Conservation (phyloP, 2,888 invertebrate species). For the Dusona sp. region DNA sequence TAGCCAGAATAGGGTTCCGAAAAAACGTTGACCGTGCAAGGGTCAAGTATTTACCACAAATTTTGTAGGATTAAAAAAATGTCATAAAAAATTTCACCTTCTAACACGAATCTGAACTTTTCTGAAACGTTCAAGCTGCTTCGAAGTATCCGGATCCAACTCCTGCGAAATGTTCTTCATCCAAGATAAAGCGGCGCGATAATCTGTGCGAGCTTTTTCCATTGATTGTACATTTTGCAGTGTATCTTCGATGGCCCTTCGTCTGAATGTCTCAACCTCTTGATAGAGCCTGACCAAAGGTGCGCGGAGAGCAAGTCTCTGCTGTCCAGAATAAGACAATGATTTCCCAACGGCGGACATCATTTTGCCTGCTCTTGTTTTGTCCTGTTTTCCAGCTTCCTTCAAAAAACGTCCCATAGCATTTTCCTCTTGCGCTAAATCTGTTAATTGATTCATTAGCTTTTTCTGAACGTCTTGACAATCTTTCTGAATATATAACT, state of each 20-base stretch:
- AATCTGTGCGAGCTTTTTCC: conserved; percentile 98
- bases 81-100: conserved; percentile 84
- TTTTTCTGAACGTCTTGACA: neutral
- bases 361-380: conserved; percentile 93
- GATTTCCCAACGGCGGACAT: conserved; percentile 94
- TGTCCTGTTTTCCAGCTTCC: conserved; percentile 95
- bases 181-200: conserved; percentile 97
- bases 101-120: conserved; percentile 94
- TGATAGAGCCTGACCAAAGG: conserved; percentile 96
- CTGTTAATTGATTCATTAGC: conserved; percentile 79
- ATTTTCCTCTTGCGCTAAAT: conserved; percentile 98
- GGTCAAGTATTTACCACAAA: too few relatives aligned
- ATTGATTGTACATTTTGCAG: conserved; percentile 95
- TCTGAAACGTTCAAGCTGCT: conserved; percentile 97
- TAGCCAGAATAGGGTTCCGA: too few relatives aligned
- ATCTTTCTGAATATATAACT: neutral
- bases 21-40: too few relatives aligned
- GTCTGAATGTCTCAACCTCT: conserved; percentile 98
- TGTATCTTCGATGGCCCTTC: conserved; percentile 97
- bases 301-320: conserved; percentile 93
- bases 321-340: conserved; percentile 95
- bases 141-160: conserved; percentile 98
- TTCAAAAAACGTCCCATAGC: conserved; percentile 97
- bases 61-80: too few relatives aligned
- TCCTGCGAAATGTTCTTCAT: conserved; percentile 99